Conservation (phyloP, 2,888 invertebrate genomes). For the Parochlus steinenii region DNA sequence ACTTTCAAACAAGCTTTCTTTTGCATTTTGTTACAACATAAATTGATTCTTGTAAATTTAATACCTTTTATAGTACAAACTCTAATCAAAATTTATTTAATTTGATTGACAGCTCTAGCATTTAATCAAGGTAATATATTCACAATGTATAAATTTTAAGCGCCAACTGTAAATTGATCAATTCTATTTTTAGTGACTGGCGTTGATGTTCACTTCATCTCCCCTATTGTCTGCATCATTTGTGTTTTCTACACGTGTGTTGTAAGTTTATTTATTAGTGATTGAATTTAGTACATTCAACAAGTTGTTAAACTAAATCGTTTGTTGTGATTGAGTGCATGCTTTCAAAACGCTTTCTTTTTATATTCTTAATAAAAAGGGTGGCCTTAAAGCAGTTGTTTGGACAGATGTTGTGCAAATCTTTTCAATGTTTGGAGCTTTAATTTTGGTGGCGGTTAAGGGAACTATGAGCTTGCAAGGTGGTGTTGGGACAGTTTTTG, state of each 20-base stretch:
- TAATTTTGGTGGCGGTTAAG: slow-evolving; percentile 54
- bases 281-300: too few relatives aligned
- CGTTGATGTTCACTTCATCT: slow-evolving; percentile 62
- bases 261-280: slow-evolving; percentile 34
- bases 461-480: slow-evolving; percentile 53
- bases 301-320: slow-evolving; percentile 13
- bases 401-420: slow-evolving; percentile 61
- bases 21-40: too few relatives aligned
- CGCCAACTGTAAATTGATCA: not conserved
- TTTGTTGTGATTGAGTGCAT: not conserved
- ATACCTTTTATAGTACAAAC: too few relatives aligned
- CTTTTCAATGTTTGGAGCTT: slow-evolving; percentile 58
- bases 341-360: not conserved
- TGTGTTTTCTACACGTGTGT: slow-evolving; percentile 77
- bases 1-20: too few relatives aligned
- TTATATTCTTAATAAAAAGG: too few relatives aligned
- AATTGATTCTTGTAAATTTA: too few relatives aligned
- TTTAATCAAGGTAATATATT: slow-evolving; percentile 54
- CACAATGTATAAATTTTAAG: not conserved
- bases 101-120: slow-evolving; percentile 37
- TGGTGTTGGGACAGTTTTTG: slow-evolving; percentile 45
- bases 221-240: slow-evolving; percentile 65
- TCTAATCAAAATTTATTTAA: not conserved
- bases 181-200: slow-evolving; percentile 55
- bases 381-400: slow-evolving; percentile 61